Percentiles rank a stretch among this genome's conserved stretches.
These are phyloP conservation scores for Chlorops oryzae DNA, from an alignment of 1,140 invertebrate species.

Conservation along the genomic window DNA sequence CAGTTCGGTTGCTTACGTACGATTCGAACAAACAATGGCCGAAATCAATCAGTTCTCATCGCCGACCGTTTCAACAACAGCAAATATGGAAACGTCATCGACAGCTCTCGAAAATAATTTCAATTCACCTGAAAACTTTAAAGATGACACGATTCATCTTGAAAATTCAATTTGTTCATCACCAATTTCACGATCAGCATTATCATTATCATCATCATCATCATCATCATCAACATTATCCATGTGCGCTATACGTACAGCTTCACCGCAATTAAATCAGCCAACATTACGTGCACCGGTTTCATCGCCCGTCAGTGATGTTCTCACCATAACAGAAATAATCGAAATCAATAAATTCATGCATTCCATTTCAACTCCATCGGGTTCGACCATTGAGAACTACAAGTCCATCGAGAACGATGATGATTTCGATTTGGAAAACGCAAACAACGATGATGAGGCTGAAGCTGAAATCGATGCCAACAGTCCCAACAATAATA, in stretches of 20 bases:
- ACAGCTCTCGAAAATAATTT: no score
- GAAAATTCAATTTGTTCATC: no score
- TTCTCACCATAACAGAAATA: slow-evolving; percentile 29
- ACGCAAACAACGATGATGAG: slow-evolving; percentile 12
- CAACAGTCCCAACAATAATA: slow-evolving; percentile 29
- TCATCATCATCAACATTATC: slow-evolving; percentile 35
- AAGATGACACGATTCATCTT: no score
- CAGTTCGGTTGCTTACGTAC: slow-evolving; percentile 25
- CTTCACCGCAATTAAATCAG: slow-evolving; percentile 18
- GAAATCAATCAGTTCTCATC: slow-evolving; percentile 24
- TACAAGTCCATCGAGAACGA: neutral
- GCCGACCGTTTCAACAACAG: neutral
- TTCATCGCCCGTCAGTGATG: slow-evolving; percentile 19
- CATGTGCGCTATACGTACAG: slow-evolving; percentile 36
- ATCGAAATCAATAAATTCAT: slow-evolving; percentile 39
- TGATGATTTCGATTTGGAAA: neutral
- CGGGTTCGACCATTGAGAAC: neutral
- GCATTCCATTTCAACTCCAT: no score
- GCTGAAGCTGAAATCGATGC: neutral
- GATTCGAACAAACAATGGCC: slow-evolving; percentile 35
- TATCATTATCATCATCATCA: slow-evolving; percentile 10
- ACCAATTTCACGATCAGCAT: neutral
- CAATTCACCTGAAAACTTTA: no score
- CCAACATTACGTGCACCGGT: neutral
- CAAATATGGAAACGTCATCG: no score